Conservation (phyloP, 1,140 invertebrate species). For the Pseudachorutes palmiensis region DNA sequence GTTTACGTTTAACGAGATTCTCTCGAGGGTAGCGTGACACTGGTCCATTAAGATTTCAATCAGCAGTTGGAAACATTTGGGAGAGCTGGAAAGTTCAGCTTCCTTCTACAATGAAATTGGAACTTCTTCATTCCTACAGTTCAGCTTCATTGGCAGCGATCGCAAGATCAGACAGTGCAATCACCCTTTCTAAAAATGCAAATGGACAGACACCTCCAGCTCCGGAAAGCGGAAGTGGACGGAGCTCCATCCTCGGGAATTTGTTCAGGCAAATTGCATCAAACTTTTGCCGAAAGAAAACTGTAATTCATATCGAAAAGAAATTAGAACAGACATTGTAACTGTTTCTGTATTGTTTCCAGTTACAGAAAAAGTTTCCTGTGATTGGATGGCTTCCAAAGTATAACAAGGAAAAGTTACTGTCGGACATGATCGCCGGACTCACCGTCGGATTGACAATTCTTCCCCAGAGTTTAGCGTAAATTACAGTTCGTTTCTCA, state of each 20-base stretch:
- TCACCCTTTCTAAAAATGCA: constrained; percentile 14
- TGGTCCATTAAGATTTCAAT: too few species aligned
- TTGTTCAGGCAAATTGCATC: background rate
- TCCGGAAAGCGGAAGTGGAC: background rate
- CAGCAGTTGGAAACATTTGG: too few species aligned
- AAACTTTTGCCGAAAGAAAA: constrained; percentile 4
- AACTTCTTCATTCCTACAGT: constrained; percentile 33
- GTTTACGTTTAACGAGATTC: background rate
- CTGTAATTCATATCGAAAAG: constrained; percentile 4
- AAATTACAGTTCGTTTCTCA: constrained; percentile 41
- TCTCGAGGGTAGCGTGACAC: background rate
- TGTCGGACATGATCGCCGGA: constrained; percentile 48
- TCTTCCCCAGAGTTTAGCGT: constrained; percentile 60
- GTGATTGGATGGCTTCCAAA: constrained; percentile 41
- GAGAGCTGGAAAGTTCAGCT: too few species aligned
- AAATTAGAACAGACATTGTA: background rate
- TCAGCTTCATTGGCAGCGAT: constrained; percentile 29
- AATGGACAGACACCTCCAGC: constrained; percentile 15
- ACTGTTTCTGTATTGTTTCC: background rate
- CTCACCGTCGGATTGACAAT: constrained; percentile 50
- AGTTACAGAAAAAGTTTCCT: constrained; percentile 39
- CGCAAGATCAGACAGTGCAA: constrained; percentile 20
- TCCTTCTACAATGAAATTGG: constrained; percentile 35
- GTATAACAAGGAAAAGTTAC: constrained; percentile 39
- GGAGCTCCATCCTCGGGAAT: background rate